Evolutionary conservation across 2,797 vertebrate species (phyloP).

Genomic region (Cephalopachus bancanus): DNA sequence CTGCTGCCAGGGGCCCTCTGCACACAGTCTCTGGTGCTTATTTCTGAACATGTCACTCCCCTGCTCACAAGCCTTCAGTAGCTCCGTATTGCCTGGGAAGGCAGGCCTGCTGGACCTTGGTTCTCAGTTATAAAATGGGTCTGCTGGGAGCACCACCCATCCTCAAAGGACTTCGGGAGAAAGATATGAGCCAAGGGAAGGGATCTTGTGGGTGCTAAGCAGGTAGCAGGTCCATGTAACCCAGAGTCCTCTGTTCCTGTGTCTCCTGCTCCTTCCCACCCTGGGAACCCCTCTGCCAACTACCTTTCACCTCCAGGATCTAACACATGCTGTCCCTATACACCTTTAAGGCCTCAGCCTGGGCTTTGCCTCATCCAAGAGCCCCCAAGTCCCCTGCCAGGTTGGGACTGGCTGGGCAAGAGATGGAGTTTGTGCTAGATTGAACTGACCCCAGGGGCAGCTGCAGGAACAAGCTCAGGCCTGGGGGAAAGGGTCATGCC

Average conservation of each 20-base stretch:
- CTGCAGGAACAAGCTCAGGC: too few species aligned
- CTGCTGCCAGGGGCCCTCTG: too few species aligned
- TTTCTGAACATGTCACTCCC: neutral
- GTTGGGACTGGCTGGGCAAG: neutral
- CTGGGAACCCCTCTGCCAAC: fast-evolving
- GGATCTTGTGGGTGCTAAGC: too few species aligned
- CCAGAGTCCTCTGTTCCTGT: neutral
- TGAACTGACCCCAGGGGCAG: neutral
- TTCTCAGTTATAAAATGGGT: neutral
- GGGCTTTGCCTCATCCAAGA: neutral
- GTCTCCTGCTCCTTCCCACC: fast-evolving
- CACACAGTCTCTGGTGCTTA: neutral
- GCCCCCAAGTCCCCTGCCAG: fast-evolving
- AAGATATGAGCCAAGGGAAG: neutral
- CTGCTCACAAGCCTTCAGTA: fast-evolving
- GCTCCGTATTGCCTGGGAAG: neutral
- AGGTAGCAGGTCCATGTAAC: fast-evolving
- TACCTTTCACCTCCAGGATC: neutral
- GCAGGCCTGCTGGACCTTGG: neutral
- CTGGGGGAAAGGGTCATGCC: too few species aligned
- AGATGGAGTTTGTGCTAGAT: fast-evolving
- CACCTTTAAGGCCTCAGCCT: too few species aligned
- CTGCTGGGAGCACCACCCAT: fast-evolving
- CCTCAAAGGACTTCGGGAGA: neutral
- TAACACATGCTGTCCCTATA: fast-evolving